Base-by-base conservation (phyloP, 2,797 vertebrate species). In the Alca torda region DNA sequence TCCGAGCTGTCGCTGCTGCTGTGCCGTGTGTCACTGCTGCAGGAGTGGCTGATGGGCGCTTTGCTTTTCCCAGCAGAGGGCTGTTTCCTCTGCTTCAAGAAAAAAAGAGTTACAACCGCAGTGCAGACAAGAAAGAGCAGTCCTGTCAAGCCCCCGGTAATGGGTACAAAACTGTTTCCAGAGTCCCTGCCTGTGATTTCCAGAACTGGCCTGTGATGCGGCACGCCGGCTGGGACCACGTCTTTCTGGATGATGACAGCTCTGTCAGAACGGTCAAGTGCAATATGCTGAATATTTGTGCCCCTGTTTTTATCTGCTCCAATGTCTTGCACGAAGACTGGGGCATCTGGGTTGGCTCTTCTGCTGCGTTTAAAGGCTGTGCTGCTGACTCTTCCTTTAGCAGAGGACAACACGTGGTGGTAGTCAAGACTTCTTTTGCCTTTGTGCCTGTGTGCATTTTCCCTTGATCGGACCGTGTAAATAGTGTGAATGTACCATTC, bases 401-500 rank as follows among this genome's bases (percentile, higher is more conserved):
- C 75, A 6, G 97, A 97, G 46, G 97, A 97, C 60, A 98, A 5
- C n/a, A 90, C 81, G 5, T 97, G 98, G 68, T 98, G 95, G 80
- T 98, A 98, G 60, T 98, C 98, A 33, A 98, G 87, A 16, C 98
- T 98, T 81, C 98, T 98, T 91, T 98, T 99, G 77, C 98, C 97
- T 4, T 98, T 98, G 88, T 97, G 97, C 78, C 98, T 97, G 89
- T 97, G 97, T 45, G 98, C 97, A 14, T 98, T 99, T 60, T 98
- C 98, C 93, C 87, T 97, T 35, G 98, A 98, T 84, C 94, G 96
- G 61, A 98, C 97, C 0, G 95, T 98, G 91, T 98, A 99, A 94
- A 98, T 98, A 17, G 98, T 97, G 90, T 99, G 98, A 92, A 98
- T 98, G 96, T 98, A 99, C 98, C 98, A 98, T 85, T 99, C 98